Evolutionary conservation across 2,113 vertebrate species (phyloP), one percentile per base, ranked within the genome.

Genomic region (Eptesicus fuscus): DNA sequence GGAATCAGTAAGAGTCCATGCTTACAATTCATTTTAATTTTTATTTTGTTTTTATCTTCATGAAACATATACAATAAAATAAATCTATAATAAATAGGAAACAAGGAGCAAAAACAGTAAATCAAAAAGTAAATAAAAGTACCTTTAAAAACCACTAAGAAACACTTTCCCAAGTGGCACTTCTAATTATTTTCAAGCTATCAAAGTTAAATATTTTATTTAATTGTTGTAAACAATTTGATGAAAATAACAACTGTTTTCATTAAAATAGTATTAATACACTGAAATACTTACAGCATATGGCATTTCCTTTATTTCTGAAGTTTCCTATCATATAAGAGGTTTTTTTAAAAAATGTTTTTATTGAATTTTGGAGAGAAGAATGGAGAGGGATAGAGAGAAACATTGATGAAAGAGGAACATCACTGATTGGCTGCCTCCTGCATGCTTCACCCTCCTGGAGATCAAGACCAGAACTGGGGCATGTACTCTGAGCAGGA

Each of bases 41-140:
- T 78, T 90, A 49, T 85, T 44, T 94, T 49, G 4, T n/a, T 95
- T 97, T 97, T 86, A 93, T 95, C 79, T 42, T 97, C 86, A 98
- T 96, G 93, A 37, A 85, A 37, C 40, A 67, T 83, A 96, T 28
- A 49, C 14, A 74, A 47, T 73, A 67, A 90, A 69, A 17, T 65
- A 74, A 32, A 42, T 22, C 20, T 44, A 10, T 40, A 79, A 71
- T 44, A 65, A 56, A 76, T 93, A 23, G 4, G 25, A 28, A 80
- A 82, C 4, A 84, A 25, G 9, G 3, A 90, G n/a, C 13, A 49
- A 71, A 94, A 49, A 40, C 0, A 25, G 0, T 32, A 95, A 61
- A 77, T 23, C 4, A 69, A 80, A 53, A 65, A 56, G 5, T 32
- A 10, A 35, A 74, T 73, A 51, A 51, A 59, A 30, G 25, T 9